Evolutionary conservation across 1,140 invertebrate species (phyloP).

Genomic region (Caenorhabditis latens): DNA sequence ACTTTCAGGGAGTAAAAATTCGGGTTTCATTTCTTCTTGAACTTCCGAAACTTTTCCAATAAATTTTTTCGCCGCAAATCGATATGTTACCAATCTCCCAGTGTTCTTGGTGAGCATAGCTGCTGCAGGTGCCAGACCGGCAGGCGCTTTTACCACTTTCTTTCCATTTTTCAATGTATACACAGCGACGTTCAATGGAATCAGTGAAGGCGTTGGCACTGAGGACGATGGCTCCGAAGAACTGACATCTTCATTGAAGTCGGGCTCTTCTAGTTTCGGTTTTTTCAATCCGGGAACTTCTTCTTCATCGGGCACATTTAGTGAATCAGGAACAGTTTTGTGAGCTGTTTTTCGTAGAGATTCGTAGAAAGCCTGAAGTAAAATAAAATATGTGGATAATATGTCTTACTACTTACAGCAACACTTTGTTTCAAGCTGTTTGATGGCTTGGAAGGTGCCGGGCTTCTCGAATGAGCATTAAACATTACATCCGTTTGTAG

Average conservation of each 20-base stretch:
- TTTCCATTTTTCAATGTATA: conserved; percentile 20
- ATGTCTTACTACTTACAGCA: no score
- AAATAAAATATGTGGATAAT: no score
- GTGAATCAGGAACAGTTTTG: no score
- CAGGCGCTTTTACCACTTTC: conserved; percentile 11
- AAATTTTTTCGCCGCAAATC: not conserved
- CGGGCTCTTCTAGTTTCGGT: conserved; percentile 10
- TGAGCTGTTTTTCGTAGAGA: no score
- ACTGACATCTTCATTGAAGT: not conserved
- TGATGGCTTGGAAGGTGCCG: no score
- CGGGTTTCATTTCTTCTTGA: no score
- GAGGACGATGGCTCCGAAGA: not conserved
- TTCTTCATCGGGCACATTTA: not conserved
- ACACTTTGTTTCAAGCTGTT: no score
- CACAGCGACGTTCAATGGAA: not conserved
- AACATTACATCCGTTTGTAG: not conserved
- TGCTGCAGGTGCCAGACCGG: not conserved
- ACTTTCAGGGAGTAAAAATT: no score
- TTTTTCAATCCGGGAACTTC: not conserved
- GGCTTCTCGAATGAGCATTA: no score
- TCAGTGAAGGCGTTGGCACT: not conserved
- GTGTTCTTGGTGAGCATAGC: not conserved
- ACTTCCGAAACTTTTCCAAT: not conserved
- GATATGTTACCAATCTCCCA: not conserved
- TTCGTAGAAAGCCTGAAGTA: no score